These are phyloP conservation scores for Neotragus moschatus DNA, from an alignment of 2,113 vertebrate genomes.

Conservation along the genomic window DNA sequence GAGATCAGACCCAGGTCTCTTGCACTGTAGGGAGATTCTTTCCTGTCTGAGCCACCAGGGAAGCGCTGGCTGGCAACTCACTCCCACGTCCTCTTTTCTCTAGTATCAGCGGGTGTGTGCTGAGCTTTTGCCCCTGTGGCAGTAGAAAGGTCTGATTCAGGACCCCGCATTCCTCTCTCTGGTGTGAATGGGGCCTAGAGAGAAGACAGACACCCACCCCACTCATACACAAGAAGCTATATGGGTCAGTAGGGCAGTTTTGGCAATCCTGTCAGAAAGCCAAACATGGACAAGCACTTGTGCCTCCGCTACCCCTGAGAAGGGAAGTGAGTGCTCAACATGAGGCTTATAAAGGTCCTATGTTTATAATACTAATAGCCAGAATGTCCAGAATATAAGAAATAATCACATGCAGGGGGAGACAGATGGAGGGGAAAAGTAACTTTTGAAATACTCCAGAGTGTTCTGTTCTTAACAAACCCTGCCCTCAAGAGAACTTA, in stretches of 20 bases:
- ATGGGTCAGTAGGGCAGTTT: background rate
- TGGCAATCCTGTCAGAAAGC: background rate
- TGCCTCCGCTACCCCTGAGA: background rate
- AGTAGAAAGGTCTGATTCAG: background rate
- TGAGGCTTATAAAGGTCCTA: background rate
- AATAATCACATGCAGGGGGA: background rate
- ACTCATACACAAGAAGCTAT: background rate
- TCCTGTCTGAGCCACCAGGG: background rate
- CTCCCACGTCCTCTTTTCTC: background rate
- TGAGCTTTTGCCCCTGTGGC: background rate
- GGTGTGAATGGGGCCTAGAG: accelerated
- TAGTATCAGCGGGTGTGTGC: no score
- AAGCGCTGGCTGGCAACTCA: background rate
- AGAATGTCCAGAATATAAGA: background rate
- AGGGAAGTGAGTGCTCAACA: background rate
- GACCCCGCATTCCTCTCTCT: background rate
- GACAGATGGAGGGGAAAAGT: background rate
- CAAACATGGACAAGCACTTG: background rate
- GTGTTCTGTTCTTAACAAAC: background rate
- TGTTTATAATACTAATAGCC: background rate
- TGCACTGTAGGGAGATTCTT: background rate
- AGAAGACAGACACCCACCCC: background rate
- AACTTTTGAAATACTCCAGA: background rate
- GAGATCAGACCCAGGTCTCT: background rate
- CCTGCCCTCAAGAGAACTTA: background rate